Evolutionary conservation across 2,113 vertebrate genomes (phyloP), one percentile per base, ranked within the genome.

Genomic region (Phocoena phocoena): DNA sequence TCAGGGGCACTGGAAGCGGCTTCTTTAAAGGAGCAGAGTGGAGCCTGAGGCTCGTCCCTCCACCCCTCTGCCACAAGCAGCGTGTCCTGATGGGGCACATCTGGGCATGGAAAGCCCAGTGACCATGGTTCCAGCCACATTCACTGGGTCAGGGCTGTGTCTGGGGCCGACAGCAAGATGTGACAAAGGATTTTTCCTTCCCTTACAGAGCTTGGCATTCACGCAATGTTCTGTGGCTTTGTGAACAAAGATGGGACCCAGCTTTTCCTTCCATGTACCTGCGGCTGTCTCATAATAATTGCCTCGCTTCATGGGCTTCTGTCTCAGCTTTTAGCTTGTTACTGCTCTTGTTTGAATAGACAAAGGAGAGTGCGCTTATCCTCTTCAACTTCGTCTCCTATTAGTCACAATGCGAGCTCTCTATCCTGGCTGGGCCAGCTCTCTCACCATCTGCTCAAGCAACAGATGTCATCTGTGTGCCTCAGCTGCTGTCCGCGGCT

Each of bases 311-410:
- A 65, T 47, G 63, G 38, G 65, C 47, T 96, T 85, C 53, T 90
- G 80, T 62, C 95, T 76, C 1, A 2, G 53, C 77, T 85, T 82
- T 82, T 58, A 73, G 80, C 84, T 86, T 58, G 36, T 55, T 70
- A 55, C 53, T 55, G 31, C 68, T 92, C 76, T 81, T 88, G 88
- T 92, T 13, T 67, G 90, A 96, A 80, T 2, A 90, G 94, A 90
- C 58, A 80, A 50, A 85, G 50, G 92, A 89, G 83, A 65, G 53
- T 8, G 18, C 5, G 1, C 74, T 73, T 63, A 41, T 23, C 15
- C 50, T n/a, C 33, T 73, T 83, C 79, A 58, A 20, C 53, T 76
- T 38, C 70, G 14, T 77, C 93, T 95, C 62, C 84, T 14, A 13
- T 60, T 44, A 85, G 82, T 60, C 55, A 68, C 50, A 5, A 4